Conservation (phyloP, 2,888 invertebrate species). For the Caenorhabditis virilis region DNA sequence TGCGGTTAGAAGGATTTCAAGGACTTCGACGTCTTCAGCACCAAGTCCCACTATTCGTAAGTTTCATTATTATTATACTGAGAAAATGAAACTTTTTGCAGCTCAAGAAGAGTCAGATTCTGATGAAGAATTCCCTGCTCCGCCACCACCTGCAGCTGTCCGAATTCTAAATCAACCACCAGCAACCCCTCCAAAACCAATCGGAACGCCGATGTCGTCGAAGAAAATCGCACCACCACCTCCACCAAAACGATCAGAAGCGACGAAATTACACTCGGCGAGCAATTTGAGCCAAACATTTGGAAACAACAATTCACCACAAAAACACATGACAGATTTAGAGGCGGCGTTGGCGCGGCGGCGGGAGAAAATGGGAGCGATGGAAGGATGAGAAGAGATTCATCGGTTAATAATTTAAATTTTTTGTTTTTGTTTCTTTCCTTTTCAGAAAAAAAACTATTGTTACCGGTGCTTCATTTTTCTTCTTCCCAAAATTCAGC, state of each 20-base stretch:
- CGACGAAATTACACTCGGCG: constrained; percentile 47
- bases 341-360: constrained; percentile 53
- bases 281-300: too few species aligned
- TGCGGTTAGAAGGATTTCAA: constrained; percentile 38
- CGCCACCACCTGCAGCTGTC: constrained; percentile 34
- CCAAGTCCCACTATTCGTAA: constrained; percentile 36
- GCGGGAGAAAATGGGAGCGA: constrained; percentile 35
- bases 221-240: constrained; percentile 55
- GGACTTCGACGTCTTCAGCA: constrained; percentile 17
- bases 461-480: not conserved
- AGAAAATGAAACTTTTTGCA: constrained; percentile 9
- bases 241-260: constrained; percentile 64
- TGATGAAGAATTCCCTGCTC: constrained; percentile 67
- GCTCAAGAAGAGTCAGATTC: constrained; percentile 59
- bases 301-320: too few species aligned
- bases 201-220: constrained; percentile 10
- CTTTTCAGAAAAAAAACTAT: too few species aligned
- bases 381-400: not conserved
- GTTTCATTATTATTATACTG: constrained; percentile 1
- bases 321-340: constrained; percentile 43
- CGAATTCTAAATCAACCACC: too few species aligned
- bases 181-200: constrained; percentile 37
- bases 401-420: not conserved
- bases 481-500: not conserved
- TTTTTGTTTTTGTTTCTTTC: not conserved